Percentiles rank a stretch among this genome's conserved stretches.
These are phyloP conservation scores for Trichacis sp. DNA, from an alignment of 2,888 invertebrate genomes.

Conservation along the genomic window DNA sequence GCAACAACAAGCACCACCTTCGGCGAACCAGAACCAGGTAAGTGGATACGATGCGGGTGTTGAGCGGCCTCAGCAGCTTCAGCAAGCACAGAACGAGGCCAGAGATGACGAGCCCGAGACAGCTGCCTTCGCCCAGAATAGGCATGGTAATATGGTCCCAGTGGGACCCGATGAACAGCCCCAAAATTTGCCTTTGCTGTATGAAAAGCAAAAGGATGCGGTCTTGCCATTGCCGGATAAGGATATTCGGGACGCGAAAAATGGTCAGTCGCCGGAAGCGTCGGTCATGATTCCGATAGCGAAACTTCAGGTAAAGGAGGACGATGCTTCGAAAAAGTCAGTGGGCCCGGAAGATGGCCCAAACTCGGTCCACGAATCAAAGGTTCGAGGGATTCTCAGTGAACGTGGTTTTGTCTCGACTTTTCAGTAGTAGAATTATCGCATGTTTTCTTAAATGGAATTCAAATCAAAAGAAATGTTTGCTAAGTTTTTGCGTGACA, in stretches of 20 bases:
- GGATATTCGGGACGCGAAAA: constrained; percentile 22
- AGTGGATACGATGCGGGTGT: constrained; percentile 58
- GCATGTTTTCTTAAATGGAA: background rate
- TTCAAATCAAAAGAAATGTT: background rate
- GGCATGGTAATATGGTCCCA: constrained; percentile 55
- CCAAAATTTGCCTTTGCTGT: constrained; percentile 35
- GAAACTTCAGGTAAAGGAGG: constrained; percentile 29
- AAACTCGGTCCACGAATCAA: constrained; percentile 39
- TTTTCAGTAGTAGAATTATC: too few species aligned
- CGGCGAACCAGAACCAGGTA: constrained; percentile 57
- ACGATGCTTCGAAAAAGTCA: constrained; percentile 2
- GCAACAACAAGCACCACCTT: constrained; percentile 41
- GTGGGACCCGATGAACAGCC: constrained; percentile 53
- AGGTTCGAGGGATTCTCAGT: constrained; percentile 38
- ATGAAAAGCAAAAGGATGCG: constrained; percentile 16
- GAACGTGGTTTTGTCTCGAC: background rate
- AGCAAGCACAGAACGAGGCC: constrained; percentile 49
- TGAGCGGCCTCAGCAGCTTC: constrained; percentile 53
- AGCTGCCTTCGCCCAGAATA: constrained; percentile 52
- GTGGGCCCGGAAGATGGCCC: constrained; percentile 2
- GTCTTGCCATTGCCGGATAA: constrained; percentile 41
- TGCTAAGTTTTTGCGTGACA: background rate
- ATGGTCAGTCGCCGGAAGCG: constrained; percentile 30
- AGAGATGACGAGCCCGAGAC: constrained; percentile 21
- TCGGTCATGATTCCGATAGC: constrained; percentile 34